phyloP scores from a whole-genome alignment of 2,113 vertebrate genomes.

The Phrynosoma blainvillii region DNA sequence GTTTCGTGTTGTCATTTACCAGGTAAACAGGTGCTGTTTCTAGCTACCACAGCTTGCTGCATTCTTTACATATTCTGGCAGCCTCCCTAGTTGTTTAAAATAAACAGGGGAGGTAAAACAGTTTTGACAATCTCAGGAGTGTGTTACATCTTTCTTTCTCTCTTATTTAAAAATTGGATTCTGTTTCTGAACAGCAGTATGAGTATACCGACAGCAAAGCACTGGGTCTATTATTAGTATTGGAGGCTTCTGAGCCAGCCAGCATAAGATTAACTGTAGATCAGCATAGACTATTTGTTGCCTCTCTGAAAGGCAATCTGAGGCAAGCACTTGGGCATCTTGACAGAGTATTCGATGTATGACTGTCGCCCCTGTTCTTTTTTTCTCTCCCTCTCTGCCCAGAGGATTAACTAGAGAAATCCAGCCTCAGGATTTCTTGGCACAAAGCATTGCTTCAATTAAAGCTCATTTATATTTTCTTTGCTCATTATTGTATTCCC shows the following conservation, averaged over 20 bases:
- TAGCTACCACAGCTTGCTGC: rapidly evolving
- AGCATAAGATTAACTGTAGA: slow-evolving; percentile 75
- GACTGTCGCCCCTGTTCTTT: slow-evolving; percentile 63
- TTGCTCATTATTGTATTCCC: background rate
- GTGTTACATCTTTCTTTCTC: slow-evolving; percentile 31
- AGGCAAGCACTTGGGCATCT: slow-evolving; percentile 58
- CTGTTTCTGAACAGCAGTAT: slow-evolving; percentile 21
- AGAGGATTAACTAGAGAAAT: slow-evolving; percentile 46
- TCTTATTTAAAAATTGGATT: background rate
- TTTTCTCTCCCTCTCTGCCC: background rate
- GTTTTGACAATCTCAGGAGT: background rate
- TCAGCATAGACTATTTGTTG: slow-evolving; percentile 79
- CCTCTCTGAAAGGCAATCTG: slow-evolving; percentile 75
- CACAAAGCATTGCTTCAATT: slow-evolving; percentile 23
- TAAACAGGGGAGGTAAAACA: background rate
- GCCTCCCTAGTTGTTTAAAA: background rate
- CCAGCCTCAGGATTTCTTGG: slow-evolving; percentile 45
- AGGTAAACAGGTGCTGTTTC: slow-evolving; percentile 78
- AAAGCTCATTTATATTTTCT: background rate
- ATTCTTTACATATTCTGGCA: background rate
- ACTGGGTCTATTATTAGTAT: slow-evolving; percentile 76
- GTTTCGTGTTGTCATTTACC: slow-evolving; percentile 96
- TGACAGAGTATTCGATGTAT: slow-evolving; percentile 58
- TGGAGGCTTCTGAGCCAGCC: slow-evolving; percentile 67
- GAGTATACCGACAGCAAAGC: slow-evolving; percentile 39